Evolutionary conservation across 2,113 vertebrate genomes (phyloP), one percentile per base, ranked within the genome.

Genomic region (Melierax canorus): DNA sequence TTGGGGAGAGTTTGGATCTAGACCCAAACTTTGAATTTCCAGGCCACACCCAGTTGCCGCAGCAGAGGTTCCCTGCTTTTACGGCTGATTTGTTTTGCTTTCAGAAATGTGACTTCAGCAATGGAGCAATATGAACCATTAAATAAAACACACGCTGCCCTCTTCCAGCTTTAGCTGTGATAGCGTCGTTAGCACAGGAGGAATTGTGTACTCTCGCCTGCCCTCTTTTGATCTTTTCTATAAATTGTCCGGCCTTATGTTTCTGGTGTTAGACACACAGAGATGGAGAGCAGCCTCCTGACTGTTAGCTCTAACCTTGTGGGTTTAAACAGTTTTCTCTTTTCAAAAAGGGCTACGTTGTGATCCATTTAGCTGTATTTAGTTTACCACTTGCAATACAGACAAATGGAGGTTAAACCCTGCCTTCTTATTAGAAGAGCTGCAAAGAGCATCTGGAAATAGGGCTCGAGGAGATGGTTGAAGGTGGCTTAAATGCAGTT

Each of bases 111-210:
- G 77, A 87, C 88, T 53, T 92, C 58, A 66, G 69, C 62, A 27
- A 7, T 3, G 83, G 34, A 94, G 60, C 66, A 55, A 59, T 41
- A 56, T 1, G 85, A 89, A 69, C 53, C 73, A 73, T 55, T 58
- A 87, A 73, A 60, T 63, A 55, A 86, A 94, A 72, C 80, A 29
- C 58, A 41, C 50, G 92, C 96, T 92, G 95, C 96, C 95, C 91
- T 95, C 94, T 94, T 69, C 53, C 94, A 86, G 95, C 76, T 72
- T 29, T 24, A 62, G 60, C 66, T 60, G 92, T 62, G 91, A 78
- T 36, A 78, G 88, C 39, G 0, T 15, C 0, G 1, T 34, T 43
- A 93, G 83, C 2, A 0, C 64, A 27, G 32, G 68, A 89, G 60
- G 68, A 55, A 29, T 12, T 71, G 17, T 12, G 41, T 10, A 38